Conservation (phyloP, 2,113 vertebrate species). For the Alces alces region DNA sequence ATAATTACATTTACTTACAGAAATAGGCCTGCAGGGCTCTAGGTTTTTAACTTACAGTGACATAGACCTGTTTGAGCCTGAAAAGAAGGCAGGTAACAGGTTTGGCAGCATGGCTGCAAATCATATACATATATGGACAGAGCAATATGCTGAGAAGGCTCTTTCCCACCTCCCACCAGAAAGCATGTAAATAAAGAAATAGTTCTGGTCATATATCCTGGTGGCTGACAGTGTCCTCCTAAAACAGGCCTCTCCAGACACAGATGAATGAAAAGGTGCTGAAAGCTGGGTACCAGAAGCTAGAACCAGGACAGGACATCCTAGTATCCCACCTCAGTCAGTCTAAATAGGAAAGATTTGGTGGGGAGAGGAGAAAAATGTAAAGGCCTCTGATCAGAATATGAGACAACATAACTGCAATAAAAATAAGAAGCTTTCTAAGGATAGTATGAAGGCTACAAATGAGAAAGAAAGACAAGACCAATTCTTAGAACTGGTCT, state of each 20-base stretch:
- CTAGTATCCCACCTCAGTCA: not conserved
- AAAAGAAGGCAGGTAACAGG: not conserved
- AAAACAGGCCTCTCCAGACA: not conserved
- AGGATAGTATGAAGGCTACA: not conserved
- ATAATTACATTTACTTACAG: not conserved
- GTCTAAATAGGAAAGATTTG: not conserved
- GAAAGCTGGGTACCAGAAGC: not conserved
- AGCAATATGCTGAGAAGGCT: not conserved
- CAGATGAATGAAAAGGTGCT: no score
- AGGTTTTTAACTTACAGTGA: not conserved
- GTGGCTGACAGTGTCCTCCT: not conserved
- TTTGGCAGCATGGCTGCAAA: not conserved
- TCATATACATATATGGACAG: not conserved
- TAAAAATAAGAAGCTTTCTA: not conserved
- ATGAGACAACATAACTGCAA: not conserved
- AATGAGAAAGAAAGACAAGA: not conserved
- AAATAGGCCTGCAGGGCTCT: not conserved
- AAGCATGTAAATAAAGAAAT: not conserved
- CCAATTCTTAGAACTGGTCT: not conserved
- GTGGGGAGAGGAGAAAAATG: not conserved
- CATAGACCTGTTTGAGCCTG: not conserved
- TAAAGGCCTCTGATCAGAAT: not conserved
- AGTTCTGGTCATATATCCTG: not conserved
- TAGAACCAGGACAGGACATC: fast-evolving
- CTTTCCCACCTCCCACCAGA: not conserved